Percentiles rank a stretch among this genome's conserved stretches.
These are phyloP conservation scores for Hartigia nigra DNA, from an alignment of 2,888 invertebrate species.

Conservation along the genomic window DNA sequence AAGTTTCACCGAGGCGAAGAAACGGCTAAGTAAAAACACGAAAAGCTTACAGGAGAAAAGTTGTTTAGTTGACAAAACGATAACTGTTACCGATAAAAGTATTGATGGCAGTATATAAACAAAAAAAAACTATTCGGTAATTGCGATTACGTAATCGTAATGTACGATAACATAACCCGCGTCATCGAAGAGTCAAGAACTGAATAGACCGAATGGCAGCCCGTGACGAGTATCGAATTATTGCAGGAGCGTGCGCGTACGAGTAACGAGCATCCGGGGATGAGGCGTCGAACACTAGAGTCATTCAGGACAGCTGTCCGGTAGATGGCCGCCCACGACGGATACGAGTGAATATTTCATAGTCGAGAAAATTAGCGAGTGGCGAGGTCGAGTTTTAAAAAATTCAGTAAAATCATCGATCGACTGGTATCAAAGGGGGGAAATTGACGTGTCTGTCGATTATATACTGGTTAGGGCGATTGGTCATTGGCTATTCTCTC, in stretches of 20 bases:
- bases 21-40: not conserved
- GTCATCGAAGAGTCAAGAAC: not conserved
- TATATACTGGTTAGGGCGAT: not conserved
- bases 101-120: not conserved
- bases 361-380: constrained; percentile 16
- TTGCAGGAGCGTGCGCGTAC: constrained; percentile 45
- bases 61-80: not conserved
- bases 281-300: constrained; percentile 47
- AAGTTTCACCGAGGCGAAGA: not conserved
- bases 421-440: not conserved
- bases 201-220: not conserved
- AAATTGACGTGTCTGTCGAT: not conserved
- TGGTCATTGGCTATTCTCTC: not conserved
- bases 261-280: constrained; percentile 46
- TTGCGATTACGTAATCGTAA: too few relatives aligned
- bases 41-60: not conserved
- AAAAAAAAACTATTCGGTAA: too few relatives aligned
- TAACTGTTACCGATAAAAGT: not conserved
- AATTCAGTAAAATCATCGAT: not conserved
- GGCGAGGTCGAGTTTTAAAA: not conserved
- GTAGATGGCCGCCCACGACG: constrained; percentile 47
- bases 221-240: constrained; percentile 25
- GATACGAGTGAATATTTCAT: constrained; percentile 38
- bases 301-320: constrained; percentile 47
- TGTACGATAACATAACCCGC: not conserved